Percentiles rank a stretch among this genome's conserved stretches.
Evolutionary conservation across 1,140 invertebrate species (phyloP).

Genomic region (Calephelis nemesis): DNA sequence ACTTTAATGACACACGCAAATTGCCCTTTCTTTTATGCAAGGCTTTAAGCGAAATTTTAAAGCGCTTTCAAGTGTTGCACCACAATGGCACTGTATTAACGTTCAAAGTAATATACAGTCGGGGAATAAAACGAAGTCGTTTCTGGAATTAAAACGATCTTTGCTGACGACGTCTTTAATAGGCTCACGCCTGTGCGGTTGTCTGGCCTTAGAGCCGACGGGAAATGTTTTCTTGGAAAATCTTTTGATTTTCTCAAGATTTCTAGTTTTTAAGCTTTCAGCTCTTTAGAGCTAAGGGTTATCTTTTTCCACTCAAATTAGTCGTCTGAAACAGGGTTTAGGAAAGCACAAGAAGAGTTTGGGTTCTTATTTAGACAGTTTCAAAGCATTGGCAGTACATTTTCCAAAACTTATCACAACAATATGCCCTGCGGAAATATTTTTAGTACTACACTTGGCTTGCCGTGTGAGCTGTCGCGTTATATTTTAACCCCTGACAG

Average conservation of each 20-base stretch:
- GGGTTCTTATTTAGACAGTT: too few relatives aligned
- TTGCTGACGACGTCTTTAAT: slow-evolving; percentile 5
- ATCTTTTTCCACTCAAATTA: too few relatives aligned
- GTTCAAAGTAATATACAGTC: slow-evolving; percentile 4
- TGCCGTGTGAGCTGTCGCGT: too few relatives aligned
- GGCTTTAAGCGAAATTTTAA: slow-evolving; percentile 8
- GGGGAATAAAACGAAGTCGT: slow-evolving; percentile 2
- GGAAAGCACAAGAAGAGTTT: too few relatives aligned
- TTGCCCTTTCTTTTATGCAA: slow-evolving; percentile 11
- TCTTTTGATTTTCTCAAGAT: not conserved
- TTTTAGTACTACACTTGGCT: too few relatives aligned
- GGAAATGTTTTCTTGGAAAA: not conserved
- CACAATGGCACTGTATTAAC: slow-evolving; percentile 5
- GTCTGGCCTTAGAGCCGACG: not conserved
- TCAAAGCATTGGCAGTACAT: too few relatives aligned
- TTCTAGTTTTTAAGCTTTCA: not conserved
- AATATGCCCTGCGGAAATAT: too few relatives aligned
- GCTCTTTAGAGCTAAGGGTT: too few relatives aligned
- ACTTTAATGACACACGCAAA: slow-evolving; percentile 6
- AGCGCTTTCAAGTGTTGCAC: slow-evolving; percentile 10
- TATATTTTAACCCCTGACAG: too few relatives aligned
- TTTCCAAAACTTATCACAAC: too few relatives aligned
- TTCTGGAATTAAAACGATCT: slow-evolving; percentile 4
- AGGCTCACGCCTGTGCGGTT: slow-evolving; percentile 2
- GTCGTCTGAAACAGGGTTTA: too few relatives aligned